Base-by-base conservation (phyloP, 2,888 invertebrate genomes). In the Leptarthrus brevirostris region DNA sequence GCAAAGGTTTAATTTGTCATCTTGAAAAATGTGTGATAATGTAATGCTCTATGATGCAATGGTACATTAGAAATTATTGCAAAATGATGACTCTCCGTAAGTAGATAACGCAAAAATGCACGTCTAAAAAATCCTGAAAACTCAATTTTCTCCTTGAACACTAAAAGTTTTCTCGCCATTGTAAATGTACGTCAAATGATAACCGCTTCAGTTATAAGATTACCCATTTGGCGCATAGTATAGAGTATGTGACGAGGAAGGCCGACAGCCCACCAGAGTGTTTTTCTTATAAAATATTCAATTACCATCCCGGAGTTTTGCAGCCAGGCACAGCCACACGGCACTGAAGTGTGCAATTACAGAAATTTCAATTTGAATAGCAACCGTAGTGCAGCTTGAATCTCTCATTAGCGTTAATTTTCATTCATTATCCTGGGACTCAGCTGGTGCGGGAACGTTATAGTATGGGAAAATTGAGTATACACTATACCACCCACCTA, bases 391-490 rank as follows among this genome's bases (percentile, higher is more conserved):
- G 52, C 69, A 69, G 52, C 69, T 52, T 69, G 69, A 34, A 69
- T 49, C 52, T 52, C 69, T 69, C 69, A 69, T 69, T 69, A 69
- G 52, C 52, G 69, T 69, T 69, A 69, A 69, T 69, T 69, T 69
- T 30, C 69, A 69, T 69, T 69, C 69, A 69, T 69, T 69, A 69
- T 69, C 69, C 69, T 12, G 49, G 69, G 64, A 24, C 64, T 24
- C 16, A 8, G 64, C 36, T 64, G 44, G 16, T 58, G 58, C 30
- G 24, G 56, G 56, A 26, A 56, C n/a, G n/a, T n/a, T n/a, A n/a
- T n/a, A n/a, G 54, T 24, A 5, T 30, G 8, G 16, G 30, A 8
- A 30, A 30, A 30, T 6, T 30, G 30, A 30, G 3, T 30, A n/a
- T n/a, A n/a, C n/a, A n/a, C n/a, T n/a, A n/a, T n/a, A n/a, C n/a